Conservation (phyloP, 2,113 vertebrate genomes). For the Megatriorchis doriae region DNA sequence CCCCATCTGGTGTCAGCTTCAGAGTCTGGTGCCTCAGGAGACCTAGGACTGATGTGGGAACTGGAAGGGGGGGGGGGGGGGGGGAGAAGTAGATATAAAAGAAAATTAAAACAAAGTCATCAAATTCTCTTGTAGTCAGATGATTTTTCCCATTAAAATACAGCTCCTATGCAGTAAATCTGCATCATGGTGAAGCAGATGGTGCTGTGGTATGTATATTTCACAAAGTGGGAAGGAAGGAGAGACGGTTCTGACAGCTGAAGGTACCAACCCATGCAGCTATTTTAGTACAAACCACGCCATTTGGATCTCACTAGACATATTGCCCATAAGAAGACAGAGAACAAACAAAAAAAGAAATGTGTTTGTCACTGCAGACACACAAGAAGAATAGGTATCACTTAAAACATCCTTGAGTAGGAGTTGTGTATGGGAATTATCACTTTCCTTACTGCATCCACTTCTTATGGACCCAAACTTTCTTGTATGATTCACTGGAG, state of each 20-base stretch:
- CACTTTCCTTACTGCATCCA: neutral
- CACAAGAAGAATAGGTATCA: neutral
- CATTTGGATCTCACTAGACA: neutral
- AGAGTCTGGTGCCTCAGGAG: neutral
- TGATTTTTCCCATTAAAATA: neutral
- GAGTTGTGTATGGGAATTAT: neutral
- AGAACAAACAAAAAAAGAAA: neutral
- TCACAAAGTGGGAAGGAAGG: neutral
- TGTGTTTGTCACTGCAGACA: neutral
- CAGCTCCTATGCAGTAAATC: neutral
- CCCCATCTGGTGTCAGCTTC: neutral
- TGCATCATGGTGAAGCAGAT: neutral
- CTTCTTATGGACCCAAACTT: neutral
- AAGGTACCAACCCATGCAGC: neutral
- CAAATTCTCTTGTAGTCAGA: neutral
- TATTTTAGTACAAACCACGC: neutral
- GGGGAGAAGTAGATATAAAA: neutral
- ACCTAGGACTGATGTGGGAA: neutral
- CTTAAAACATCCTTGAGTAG: neutral
- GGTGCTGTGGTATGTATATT: neutral
- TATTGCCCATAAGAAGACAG: neutral
- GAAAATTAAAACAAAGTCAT: neutral
- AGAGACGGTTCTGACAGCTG: constrained; percentile 13
- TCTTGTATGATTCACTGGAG: neutral
- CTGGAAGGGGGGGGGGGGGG: no score